Percentiles rank a stretch among this genome's conserved stretches.
phyloP scores from a whole-genome alignment of 2,797 vertebrate genomes.

The Cirrhinus mrigala region DNA sequence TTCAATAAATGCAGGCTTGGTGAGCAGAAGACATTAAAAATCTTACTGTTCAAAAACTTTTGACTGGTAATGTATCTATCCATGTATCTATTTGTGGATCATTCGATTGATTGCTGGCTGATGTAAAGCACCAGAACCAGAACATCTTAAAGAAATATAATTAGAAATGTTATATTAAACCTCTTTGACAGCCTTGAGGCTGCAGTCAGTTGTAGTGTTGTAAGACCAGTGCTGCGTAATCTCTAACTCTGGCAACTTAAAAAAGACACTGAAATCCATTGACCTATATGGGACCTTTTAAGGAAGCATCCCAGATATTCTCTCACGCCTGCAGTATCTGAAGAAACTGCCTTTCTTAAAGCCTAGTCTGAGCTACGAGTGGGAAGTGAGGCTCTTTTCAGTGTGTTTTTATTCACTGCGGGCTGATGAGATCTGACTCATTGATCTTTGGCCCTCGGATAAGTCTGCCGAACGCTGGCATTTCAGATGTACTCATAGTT shows the following conservation, averaged over 20 bases:
- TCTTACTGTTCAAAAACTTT: too few relatives aligned
- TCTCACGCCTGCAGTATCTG: slow-evolving; percentile 11
- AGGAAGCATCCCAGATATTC: slow-evolving; percentile 12
- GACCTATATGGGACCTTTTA: slow-evolving; percentile 7
- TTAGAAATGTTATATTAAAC: not conserved
- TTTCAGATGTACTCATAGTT: slow-evolving; percentile 18
- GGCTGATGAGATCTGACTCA: slow-evolving; percentile 49
- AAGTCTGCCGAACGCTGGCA: slow-evolving; percentile 21
- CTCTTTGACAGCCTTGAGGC: not conserved
- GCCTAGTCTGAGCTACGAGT: not conserved
- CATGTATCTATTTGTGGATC: too few relatives aligned
- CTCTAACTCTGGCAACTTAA: slow-evolving; percentile 22
- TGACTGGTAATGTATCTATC: too few relatives aligned
- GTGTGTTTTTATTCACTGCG: slow-evolving; percentile 23
- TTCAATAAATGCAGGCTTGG: too few relatives aligned
- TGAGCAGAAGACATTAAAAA: too few relatives aligned
- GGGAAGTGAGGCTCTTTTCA: slow-evolving; percentile 24
- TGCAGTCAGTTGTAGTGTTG: not conserved
- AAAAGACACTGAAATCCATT: slow-evolving; percentile 22
- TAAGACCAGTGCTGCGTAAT: slow-evolving; percentile 18
- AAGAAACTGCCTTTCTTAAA: slow-evolving; percentile 6
- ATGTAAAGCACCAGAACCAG: not conserved
- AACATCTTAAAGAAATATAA: slow-evolving; percentile 7
- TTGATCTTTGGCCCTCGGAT: slow-evolving; percentile 34
- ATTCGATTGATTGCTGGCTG: not conserved